Evolutionary conservation across 2,113 vertebrate genomes (phyloP).

Genomic region (Amazona guildingii): DNA sequence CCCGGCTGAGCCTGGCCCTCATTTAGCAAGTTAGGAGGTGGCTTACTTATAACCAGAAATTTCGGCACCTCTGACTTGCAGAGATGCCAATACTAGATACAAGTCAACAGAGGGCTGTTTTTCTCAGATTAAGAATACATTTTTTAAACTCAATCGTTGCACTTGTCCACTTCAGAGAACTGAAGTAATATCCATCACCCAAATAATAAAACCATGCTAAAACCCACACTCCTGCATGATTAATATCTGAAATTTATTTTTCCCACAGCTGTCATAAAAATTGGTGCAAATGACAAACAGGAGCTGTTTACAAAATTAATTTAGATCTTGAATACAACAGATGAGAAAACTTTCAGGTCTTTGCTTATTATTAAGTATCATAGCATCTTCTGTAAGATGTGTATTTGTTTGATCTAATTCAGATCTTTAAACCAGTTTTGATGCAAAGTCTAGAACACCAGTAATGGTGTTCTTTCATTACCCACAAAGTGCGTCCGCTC

Average conservation of each 20-base stretch:
- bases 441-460: background rate
- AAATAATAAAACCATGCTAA: background rate
- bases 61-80: background rate
- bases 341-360: background rate
- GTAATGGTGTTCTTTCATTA: background rate
- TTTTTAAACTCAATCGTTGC: background rate
- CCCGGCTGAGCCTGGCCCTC: background rate
- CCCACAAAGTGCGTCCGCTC: rapidly evolving
- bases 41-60: background rate
- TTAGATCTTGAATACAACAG: background rate
- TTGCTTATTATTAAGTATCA: background rate
- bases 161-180: background rate
- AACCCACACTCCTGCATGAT: background rate
- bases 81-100: background rate
- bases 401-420: background rate
- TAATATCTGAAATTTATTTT: background rate
- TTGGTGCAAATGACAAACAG: background rate
- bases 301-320: background rate
- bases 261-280: background rate
- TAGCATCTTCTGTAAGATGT: background rate
- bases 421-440: background rate
- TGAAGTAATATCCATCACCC: background rate
- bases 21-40: background rate
- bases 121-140: background rate
- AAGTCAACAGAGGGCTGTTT: background rate